Evolutionary conservation across 2,888 invertebrate genomes (phyloP), one percentile per base, ranked within the genome.

Genomic region (Polia nebulosa): DNA sequence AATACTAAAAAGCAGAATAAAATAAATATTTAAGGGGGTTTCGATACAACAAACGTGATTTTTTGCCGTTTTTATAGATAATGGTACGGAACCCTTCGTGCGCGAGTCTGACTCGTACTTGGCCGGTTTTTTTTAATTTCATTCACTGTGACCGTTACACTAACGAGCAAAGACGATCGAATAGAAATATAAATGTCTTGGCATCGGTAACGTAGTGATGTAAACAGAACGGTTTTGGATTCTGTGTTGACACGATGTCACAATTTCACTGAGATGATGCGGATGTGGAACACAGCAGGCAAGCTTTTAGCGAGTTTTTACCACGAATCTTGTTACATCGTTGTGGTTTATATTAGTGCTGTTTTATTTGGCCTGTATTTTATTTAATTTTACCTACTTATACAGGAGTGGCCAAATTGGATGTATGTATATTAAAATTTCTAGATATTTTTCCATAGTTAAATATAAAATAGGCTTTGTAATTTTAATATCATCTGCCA

Each of bases 251-350:
- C 41, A 25, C 20, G 20, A 51, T 81, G 72, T 74, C 67, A 64
- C 70, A 80, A 75, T 69, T 49, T 56, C 56, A 39, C 34, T 17
- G 36, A 52, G 56, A 45, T 63, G 64, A 66, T 29, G 49, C 52
- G 57, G 47, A 78, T 77, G 69, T 78, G 36, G 79, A 64, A 45
- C 72, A 44, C 68, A 57, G 52, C 63, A 22, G 59, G 65, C 71
- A 36, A 72, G 64, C 58, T 80, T 70, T 70, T 67, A 78, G 59
- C 55, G 62, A 47, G 51, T 58, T 69, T 69, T 67, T 44, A 36
- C 36, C 55, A 11, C n/a, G 29, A 32, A 17, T 41, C 32, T 20
- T 61, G 5, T 74, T 47, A 71, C 81, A 81, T 67, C 73, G 65
- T 60, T 34, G 3, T n/a, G 3, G 20, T 5, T 1, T 34, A 11